These are phyloP conservation scores for Acanthococcus lagerstroemiae DNA, from an alignment of 2,888 invertebrate species.

Conservation along the genomic window DNA sequence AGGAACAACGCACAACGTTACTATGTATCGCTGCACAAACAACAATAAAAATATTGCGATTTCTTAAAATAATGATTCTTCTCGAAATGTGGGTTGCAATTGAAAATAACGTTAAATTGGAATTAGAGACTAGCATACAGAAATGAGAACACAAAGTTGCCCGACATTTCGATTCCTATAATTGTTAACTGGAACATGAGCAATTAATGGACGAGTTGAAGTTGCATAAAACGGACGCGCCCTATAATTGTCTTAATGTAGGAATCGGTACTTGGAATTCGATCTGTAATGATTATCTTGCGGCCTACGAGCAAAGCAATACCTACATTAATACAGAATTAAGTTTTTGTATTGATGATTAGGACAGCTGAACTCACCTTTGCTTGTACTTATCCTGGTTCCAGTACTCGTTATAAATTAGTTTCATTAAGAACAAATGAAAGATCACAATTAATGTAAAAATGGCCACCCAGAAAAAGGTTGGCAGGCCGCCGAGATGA, in stretches of 20 bases:
- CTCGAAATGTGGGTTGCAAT: too few relatives aligned
- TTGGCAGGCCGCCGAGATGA: slow-evolving; percentile 78
- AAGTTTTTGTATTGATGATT: background rate
- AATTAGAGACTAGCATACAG: too few relatives aligned
- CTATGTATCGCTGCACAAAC: too few relatives aligned
- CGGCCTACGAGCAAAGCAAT: background rate
- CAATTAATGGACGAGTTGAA: too few relatives aligned
- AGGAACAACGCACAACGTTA: too few relatives aligned
- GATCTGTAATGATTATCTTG: slow-evolving; percentile 10
- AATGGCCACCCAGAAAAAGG: slow-evolving; percentile 84
- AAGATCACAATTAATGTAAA: slow-evolving; percentile 79
- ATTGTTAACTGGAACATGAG: too few relatives aligned
- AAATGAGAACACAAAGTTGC: too few relatives aligned
- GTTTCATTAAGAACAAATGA: slow-evolving; percentile 83
- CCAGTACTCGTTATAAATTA: slow-evolving; percentile 84
- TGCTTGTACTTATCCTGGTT: slow-evolving; percentile 58
- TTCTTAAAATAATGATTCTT: too few relatives aligned
- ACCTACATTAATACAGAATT: background rate
- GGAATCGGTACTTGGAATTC: slow-evolving; percentile 4
- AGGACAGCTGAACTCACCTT: slow-evolving; percentile 49
- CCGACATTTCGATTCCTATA: too few relatives aligned
- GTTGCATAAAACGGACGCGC: too few relatives aligned
- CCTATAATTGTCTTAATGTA: background rate
- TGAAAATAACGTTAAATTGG: too few relatives aligned
- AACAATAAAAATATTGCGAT: too few relatives aligned